Conservation (phyloP, 2,888 invertebrate species). For the Liodrosophila aerea region DNA sequence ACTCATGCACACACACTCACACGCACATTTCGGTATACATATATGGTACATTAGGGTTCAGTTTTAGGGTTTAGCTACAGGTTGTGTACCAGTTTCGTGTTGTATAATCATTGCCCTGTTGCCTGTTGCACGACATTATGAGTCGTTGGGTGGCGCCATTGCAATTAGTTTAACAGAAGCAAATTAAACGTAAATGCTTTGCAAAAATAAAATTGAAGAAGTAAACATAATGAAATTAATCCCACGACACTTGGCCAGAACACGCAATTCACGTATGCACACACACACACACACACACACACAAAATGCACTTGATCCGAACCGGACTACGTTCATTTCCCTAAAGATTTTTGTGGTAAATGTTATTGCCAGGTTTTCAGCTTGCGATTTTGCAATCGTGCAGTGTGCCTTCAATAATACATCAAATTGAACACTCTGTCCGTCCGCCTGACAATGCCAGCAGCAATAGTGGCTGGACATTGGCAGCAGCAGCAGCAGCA, state of each 20-base stretch:
- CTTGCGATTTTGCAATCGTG: slow-evolving; percentile 66
- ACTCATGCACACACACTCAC: slow-evolving; percentile 11
- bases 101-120: slow-evolving; percentile 16
- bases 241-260: slow-evolving; percentile 53
- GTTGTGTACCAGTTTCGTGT: slow-evolving; percentile 16
- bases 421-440: slow-evolving; percentile 31
- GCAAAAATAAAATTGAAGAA: slow-evolving; percentile 11
- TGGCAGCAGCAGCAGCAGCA: slow-evolving; percentile 33
- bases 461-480: slow-evolving; percentile 1
- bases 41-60: background rate
- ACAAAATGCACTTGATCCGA: slow-evolving; percentile 43
- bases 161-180: slow-evolving; percentile 71
- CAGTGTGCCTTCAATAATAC: slow-evolving; percentile 26
- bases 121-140: slow-evolving; percentile 74
- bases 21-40: too few species aligned
- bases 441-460: slow-evolving; percentile 10
- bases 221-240: slow-evolving; percentile 63
- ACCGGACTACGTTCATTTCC: slow-evolving; percentile 27
- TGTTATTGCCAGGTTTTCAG: slow-evolving; percentile 22
- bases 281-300: slow-evolving; percentile 12
- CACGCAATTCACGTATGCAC: slow-evolving; percentile 35
- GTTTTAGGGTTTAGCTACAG: slow-evolving; percentile 32
- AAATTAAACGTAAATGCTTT: slow-evolving; percentile 60
- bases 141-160: slow-evolving; percentile 40
- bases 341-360: slow-evolving; percentile 19